Evolutionary conservation across 2,888 invertebrate genomes (phyloP).

Genomic region (Mechanitis mazaeus): DNA sequence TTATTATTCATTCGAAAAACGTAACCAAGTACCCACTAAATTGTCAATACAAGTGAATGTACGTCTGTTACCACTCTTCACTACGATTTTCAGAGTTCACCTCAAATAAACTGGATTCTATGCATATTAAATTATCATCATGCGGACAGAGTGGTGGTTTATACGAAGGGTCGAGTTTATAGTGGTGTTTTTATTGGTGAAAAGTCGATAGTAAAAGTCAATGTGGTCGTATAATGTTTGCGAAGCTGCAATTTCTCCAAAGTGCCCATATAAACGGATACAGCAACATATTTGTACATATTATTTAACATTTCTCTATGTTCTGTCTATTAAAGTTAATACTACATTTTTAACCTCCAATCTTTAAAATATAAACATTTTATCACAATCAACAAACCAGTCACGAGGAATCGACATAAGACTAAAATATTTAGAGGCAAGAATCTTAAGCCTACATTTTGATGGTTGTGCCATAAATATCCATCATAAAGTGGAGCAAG

Average conservation of each 20-base stretch:
- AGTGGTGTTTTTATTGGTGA: conserved; percentile 57
- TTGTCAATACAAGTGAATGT: conserved; percentile 50
- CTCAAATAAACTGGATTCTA: conserved; percentile 71
- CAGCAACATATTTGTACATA: conserved; percentile 23
- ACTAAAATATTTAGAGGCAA: background rate
- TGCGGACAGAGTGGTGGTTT: conserved; percentile 60
- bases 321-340: too few species aligned
- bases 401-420: background rate
- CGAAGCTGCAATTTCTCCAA: conserved; percentile 35
- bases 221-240: conserved; percentile 47
- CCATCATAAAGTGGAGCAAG: conserved; percentile 32
- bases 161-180: conserved; percentile 61
- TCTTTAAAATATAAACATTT: too few species aligned
- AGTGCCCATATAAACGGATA: conserved; percentile 32
- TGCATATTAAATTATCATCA: conserved; percentile 75
- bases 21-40: conserved; percentile 51
- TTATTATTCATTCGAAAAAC: conserved; percentile 70
- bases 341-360: too few species aligned
- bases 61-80: conserved; percentile 37
- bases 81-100: conserved; percentile 53
- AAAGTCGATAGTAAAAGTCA: conserved; percentile 64
- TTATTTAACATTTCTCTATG: conserved; percentile 22
- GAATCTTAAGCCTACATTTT: conserved; percentile 10
- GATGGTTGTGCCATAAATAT: conserved; percentile 25
- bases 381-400: background rate